Percentiles rank a stretch among this genome's conserved stretches.
phyloP scores from a whole-genome alignment of 2,797 vertebrate species.

The Ceryle rudis region DNA sequence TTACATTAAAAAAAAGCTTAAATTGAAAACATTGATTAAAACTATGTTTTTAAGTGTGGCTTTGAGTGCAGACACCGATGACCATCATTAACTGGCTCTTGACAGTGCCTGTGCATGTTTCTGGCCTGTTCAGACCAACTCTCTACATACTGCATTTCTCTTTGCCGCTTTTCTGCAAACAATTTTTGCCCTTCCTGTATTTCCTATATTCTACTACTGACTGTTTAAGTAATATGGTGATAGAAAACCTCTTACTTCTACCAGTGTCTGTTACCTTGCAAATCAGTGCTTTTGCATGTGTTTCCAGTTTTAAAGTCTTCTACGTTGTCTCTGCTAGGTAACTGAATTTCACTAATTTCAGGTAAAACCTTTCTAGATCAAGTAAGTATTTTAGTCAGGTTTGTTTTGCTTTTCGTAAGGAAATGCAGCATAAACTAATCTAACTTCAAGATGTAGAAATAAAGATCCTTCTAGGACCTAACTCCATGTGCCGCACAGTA shows the following conservation, averaged over 20 bases:
- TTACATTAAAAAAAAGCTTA: not conserved
- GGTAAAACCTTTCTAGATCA: not conserved
- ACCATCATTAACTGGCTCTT: not conserved
- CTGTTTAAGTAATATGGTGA: not conserved
- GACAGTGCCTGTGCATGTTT: not conserved
- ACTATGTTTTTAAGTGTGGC: fast-evolving
- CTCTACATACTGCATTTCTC: not conserved
- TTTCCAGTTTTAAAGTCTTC: not conserved
- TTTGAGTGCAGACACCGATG: not conserved
- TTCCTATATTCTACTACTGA: not conserved
- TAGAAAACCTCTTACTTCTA: not conserved
- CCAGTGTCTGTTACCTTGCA: not conserved
- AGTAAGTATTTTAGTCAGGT: not conserved
- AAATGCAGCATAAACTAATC: not conserved
- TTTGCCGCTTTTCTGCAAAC: not conserved
- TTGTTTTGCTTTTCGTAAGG: not conserved
- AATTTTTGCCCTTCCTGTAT: not conserved
- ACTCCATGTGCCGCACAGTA: not conserved
- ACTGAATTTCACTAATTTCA: not conserved
- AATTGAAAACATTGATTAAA: not conserved
- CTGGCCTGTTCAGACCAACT: not conserved
- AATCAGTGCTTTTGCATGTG: not conserved
- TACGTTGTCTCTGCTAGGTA: not conserved
- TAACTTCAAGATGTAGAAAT: not conserved
- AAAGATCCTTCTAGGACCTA: not conserved